phyloP scores from a whole-genome alignment of 2,797 vertebrate genomes.

The Liasis olivaceus region DNA sequence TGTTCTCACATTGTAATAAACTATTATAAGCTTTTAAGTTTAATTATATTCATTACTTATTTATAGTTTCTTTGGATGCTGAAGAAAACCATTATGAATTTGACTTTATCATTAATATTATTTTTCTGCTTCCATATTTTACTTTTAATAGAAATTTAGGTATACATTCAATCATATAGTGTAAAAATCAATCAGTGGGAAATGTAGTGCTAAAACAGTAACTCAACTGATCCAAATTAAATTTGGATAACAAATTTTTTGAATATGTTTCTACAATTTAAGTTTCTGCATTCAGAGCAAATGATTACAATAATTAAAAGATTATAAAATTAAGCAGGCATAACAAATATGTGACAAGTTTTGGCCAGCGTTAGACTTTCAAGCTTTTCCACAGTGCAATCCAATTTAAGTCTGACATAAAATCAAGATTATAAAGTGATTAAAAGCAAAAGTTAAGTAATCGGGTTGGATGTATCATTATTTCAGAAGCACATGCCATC shows the following conservation, averaged over 20 bases:
- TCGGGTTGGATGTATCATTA: constrained; percentile 32
- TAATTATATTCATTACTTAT: background rate
- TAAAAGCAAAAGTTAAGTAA: constrained; percentile 11
- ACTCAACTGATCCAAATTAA: constrained; percentile 9
- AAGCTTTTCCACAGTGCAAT: background rate
- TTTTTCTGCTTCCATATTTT: background rate
- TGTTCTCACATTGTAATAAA: background rate
- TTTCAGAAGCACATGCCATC: constrained; percentile 47
- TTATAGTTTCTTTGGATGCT: background rate
- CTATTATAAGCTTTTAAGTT: background rate
- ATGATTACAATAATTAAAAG: constrained; percentile 2
- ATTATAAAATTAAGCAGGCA: background rate
- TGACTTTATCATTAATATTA: background rate
- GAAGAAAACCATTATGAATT: background rate
- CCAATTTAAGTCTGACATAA: constrained; percentile 9
- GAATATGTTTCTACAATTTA: background rate
- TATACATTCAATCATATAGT: background rate
- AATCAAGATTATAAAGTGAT: constrained; percentile 51
- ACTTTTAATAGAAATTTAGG: background rate
- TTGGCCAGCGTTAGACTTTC: background rate
- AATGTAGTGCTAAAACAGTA: background rate
- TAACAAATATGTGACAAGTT: background rate
- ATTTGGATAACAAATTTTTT: background rate
- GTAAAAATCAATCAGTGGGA: background rate
- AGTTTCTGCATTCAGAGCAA: constrained; percentile 10